phyloP scores from a whole-genome alignment of 2,888 invertebrate species.

The Dicycla oo region DNA sequence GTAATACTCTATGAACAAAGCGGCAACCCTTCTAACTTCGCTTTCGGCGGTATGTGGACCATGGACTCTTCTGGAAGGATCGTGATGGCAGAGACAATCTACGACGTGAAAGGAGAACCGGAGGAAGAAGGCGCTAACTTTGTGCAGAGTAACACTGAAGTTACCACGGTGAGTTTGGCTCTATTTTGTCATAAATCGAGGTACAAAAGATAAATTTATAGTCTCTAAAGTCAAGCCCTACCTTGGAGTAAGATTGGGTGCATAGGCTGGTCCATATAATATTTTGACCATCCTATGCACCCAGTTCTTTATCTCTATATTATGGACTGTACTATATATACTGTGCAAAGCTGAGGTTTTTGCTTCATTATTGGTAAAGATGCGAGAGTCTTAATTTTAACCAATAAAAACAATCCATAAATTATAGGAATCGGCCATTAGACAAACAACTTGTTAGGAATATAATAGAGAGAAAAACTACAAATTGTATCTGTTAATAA shows the following conservation, averaged over 20 bases:
- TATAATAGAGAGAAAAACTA: no score
- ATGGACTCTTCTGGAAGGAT: constrained; percentile 88
- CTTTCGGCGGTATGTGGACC: constrained; percentile 89
- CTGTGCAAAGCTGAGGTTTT: no score
- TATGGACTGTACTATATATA: no score
- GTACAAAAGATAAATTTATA: not conserved
- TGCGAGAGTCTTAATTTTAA: no score
- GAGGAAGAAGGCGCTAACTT: constrained; percentile 85
- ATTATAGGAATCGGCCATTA: no score
- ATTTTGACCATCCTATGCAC: no score
- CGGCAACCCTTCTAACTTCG: constrained; percentile 86
- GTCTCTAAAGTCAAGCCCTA: not conserved
- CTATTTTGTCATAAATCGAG: not conserved
- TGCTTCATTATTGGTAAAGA: no score
- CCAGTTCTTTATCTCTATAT: no score
- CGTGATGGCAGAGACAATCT: constrained; percentile 89
- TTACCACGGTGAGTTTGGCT: constrained; percentile 79
- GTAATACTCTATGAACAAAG: constrained; percentile 88
- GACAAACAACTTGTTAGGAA: no score
- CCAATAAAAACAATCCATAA: no score
- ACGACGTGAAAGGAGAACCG: constrained; percentile 88
- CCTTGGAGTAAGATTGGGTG: not conserved
- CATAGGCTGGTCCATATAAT: not conserved
- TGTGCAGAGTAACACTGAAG: constrained; percentile 84
- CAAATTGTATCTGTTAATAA: no score